Base-by-base conservation (phyloP, 2,888 invertebrate genomes). In the Tridacna gigas region DNA sequence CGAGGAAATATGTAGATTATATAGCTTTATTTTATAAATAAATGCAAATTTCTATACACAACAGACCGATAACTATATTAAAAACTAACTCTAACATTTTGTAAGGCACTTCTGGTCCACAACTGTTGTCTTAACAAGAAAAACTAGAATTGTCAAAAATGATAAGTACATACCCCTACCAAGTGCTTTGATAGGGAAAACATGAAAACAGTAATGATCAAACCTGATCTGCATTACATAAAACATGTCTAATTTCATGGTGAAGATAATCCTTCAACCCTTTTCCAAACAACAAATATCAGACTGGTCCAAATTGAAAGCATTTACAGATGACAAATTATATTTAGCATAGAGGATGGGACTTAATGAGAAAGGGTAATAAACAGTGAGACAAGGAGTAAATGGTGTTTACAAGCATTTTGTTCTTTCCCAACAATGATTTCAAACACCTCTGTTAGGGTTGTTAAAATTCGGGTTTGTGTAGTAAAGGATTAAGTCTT, bases 51-150 rank as follows among this genome's bases (percentile, higher is more conserved):
- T 37, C 37, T 37, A 37, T 37, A 37, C 37, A 37, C 37, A 37
- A 37, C 37, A 37, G 7, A 37, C 37, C 37, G 7, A 37, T 37
- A 37, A 37, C 37, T 37, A 37, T 37, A 37, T 37, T 37, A 37
- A 2, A 37, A 37, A 37, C 37, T 7, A 37, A 7, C 3, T 37
- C 37, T 37, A 37, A 37, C 2, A 37, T 37, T 4, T 37, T 65
- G 22, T 65, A 65, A 65, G 65, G 65, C 65, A 65, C 65, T 26
- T 65, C 22, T 65, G 65, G 65, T 65, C 65, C 65, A 65, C 22
- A 25, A 22, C 22, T 60, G 15, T 15, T 65, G 65, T 65, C 37
- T 37, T 37, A 37, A 37, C 37, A 37, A 37, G 37, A 4, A 37
- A 37, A 37, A 37, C 37, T 37, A 37, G 7, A 37, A 37, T 37